A percentile compares a stretch with the other conserved stretches of the same genome.
Evolutionary conservation across 2,113 vertebrate species (phyloP).

Genomic region (Colinus virginianus): DNA sequence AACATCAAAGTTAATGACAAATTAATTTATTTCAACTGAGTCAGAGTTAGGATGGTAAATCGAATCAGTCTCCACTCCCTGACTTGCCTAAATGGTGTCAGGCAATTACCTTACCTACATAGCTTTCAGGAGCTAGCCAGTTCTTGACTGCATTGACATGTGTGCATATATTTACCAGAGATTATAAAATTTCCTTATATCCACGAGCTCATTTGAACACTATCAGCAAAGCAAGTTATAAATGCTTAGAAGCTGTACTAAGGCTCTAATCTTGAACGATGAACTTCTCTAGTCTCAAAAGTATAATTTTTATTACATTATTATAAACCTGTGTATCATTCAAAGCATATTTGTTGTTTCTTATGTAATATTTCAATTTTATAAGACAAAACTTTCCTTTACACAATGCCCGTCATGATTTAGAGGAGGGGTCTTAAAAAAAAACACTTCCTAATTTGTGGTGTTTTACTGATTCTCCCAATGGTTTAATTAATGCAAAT

Average conservation of each 20-base stretch:
- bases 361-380: not conserved
- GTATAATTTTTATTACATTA: not conserved
- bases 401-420: slow-evolving; percentile 15
- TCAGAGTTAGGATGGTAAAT: not conserved
- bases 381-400: not conserved
- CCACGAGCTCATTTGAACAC: not conserved
- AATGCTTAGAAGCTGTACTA: not conserved
- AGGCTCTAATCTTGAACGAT: slow-evolving; percentile 11
- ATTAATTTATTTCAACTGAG: not conserved
- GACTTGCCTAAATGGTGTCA: not conserved
- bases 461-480: not conserved
- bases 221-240: not conserved
- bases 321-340: slow-evolving; percentile 42
- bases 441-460: slow-evolving; percentile 30
- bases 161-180: not conserved
- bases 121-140: not conserved
- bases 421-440: not conserved
- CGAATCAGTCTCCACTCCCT: not conserved
- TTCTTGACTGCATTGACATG: not conserved
- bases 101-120: rapidly evolving
- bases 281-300: slow-evolving; percentile 16
- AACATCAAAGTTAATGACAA: not conserved
- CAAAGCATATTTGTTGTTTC: slow-evolving; percentile 18
- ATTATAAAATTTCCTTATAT: not conserved
- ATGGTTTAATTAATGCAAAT: slow-evolving; percentile 52